Percentiles rank a stretch among this genome's conserved stretches.
phyloP scores from a whole-genome alignment of 2,888 invertebrate species.

The Camptogramma bilineatum region DNA sequence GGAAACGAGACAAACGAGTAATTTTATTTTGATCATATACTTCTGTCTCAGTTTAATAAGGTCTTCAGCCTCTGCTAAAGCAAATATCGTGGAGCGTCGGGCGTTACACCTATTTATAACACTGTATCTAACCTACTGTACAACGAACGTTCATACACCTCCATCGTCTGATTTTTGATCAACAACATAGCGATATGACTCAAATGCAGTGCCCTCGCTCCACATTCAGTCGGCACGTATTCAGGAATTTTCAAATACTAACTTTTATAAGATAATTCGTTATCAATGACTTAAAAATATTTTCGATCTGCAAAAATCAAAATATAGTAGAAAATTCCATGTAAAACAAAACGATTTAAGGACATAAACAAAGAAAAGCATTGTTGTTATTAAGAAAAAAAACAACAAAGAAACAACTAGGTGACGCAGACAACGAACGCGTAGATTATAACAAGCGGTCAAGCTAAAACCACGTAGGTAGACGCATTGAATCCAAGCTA shows the following conservation, averaged over 20 bases:
- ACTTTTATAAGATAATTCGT: background rate
- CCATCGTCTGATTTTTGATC: conserved; percentile 55
- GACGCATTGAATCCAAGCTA: conserved; percentile 23
- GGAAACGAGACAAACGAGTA: conserved; percentile 19
- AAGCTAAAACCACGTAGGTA: conserved; percentile 14
- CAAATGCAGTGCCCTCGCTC: conserved; percentile 68
- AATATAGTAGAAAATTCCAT: background rate
- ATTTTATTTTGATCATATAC: conserved; percentile 28
- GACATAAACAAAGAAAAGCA: conserved; percentile 38
- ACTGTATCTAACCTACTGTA: conserved; percentile 5
- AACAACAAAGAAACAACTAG: conserved; percentile 38
- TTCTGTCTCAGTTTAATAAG: conserved; percentile 21
- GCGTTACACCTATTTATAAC: conserved; percentile 30
- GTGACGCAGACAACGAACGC: conserved; percentile 37
- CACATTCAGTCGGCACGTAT: conserved; percentile 44
- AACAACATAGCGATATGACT: conserved; percentile 59
- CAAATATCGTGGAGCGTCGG: conserved; percentile 33
- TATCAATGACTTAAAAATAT: no score
- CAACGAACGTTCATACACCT: conserved; percentile 21
- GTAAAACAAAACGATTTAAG: conserved; percentile 36
- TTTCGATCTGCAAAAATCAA: background rate
- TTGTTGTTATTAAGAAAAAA: no score
- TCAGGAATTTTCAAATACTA: conserved; percentile 36
- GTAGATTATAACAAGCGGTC: conserved; percentile 21
- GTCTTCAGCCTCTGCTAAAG: conserved; percentile 36